These are phyloP conservation scores for Bufo gargarizans DNA, from an alignment of 2,113 vertebrate species.

Conservation along the genomic window DNA sequence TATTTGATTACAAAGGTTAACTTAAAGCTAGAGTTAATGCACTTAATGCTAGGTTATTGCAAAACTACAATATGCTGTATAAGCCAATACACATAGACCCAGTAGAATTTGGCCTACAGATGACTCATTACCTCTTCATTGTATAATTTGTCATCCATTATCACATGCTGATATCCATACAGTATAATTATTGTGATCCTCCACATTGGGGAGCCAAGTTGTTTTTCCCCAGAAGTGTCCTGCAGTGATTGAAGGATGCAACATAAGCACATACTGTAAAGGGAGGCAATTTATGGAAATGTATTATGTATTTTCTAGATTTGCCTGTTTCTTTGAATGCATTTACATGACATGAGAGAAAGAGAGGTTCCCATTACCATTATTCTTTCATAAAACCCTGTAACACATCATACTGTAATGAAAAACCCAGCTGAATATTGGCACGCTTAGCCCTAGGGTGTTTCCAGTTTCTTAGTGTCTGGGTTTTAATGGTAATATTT, in stretches of 20 bases:
- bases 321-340: constrained; percentile 36
- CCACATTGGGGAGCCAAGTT: background rate
- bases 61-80: no score
- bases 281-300: constrained; percentile 54
- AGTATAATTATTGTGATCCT: no score
- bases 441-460: constrained; percentile 60
- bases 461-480: constrained; percentile 60
- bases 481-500: constrained; percentile 65
- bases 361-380: constrained; percentile 46
- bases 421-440: constrained; percentile 65
- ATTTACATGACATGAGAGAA: constrained; percentile 40
- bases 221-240: background rate
- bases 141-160: no score
- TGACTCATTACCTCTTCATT: no score
- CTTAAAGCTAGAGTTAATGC: no score
- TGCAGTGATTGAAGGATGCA: constrained; percentile 48
- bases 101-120: no score
- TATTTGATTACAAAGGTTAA: no score
- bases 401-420: constrained; percentile 35
- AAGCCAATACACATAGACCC: no score
- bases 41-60: no score
- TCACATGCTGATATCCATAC: no score
- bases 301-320: constrained; percentile 46
- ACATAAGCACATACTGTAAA: constrained; percentile 52
- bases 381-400: constrained; percentile 50